Conservation (phyloP, 2,888 invertebrate genomes). For the Malthinus seriepunctatus region DNA sequence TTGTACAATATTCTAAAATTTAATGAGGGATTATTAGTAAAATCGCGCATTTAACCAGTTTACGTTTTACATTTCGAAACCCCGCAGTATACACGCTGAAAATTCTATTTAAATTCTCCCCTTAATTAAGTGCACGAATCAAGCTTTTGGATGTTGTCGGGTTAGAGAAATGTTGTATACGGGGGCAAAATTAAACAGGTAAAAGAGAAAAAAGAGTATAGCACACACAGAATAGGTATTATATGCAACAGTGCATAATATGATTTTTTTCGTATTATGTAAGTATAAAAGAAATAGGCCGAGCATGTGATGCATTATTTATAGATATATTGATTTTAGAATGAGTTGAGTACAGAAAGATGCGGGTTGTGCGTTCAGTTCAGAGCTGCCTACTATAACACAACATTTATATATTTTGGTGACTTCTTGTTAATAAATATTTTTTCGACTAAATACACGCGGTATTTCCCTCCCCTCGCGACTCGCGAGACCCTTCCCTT, state of each 20-base stretch:
- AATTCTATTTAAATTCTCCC: slow-evolving; percentile 5
- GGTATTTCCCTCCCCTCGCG: neutral
- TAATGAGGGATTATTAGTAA: neutral
- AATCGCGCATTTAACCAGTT: neutral
- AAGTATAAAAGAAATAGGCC: slow-evolving; percentile 28
- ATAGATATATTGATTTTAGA: slow-evolving; percentile 46
- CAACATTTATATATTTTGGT: slow-evolving; percentile 19
- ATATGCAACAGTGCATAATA: neutral
- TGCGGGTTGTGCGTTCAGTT: slow-evolving; percentile 28
- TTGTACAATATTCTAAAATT: neutral
- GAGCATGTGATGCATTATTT: slow-evolving; percentile 43
- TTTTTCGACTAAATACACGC: slow-evolving; percentile 6
- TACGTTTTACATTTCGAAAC: slow-evolving; percentile 1
- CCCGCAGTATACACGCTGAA: neutral
- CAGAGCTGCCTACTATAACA: slow-evolving; percentile 21
- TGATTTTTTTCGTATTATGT: slow-evolving; percentile 3
- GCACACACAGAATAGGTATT: too few relatives aligned
- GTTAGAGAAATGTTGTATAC: neutral
- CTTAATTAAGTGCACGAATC: slow-evolving; percentile 4
- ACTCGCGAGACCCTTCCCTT: too few relatives aligned
- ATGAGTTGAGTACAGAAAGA: slow-evolving; percentile 31
- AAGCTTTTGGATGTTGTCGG: neutral
- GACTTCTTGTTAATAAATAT: slow-evolving; percentile 4
- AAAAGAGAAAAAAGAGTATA: neutral
- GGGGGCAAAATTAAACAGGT: neutral